Evolutionary conservation across 2,888 invertebrate genomes (phyloP).

Genomic region (Sisyra nigra): DNA sequence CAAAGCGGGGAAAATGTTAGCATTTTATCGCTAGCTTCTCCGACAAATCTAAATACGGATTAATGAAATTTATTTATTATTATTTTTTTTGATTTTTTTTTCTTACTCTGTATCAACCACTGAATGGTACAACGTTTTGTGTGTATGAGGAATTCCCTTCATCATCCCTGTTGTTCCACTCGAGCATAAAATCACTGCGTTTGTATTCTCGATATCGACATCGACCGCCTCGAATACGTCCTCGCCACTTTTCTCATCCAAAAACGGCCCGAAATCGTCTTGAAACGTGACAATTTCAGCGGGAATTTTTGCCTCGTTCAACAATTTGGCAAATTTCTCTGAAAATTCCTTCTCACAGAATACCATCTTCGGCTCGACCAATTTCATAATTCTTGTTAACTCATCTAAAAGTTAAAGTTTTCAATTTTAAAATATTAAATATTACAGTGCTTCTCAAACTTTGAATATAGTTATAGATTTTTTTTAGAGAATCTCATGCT

Average conservation of each 20-base stretch:
- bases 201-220: neutral
- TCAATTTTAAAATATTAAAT: neutral
- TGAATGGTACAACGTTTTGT: constrained; percentile 1
- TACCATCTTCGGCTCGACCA: constrained; percentile 1
- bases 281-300: neutral
- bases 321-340: neutral
- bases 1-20: neutral
- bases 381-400: neutral
- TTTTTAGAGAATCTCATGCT: no score
- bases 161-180: constrained; percentile 4
- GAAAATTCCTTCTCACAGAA: neutral
- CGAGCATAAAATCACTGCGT: neutral
- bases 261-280: neutral
- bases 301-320: neutral
- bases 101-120: neutral
- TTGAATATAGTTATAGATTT: no score
- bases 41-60: neutral
- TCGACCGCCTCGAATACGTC: neutral
- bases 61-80: no score
- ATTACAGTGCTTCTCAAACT: no score
- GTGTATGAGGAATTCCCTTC: constrained; percentile 1
- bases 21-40: neutral
- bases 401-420: neutral
- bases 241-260: neutral
- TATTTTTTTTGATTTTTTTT: no score